Base-by-base conservation (phyloP, 2,888 invertebrate species). In the Thelaira solivaga region DNA sequence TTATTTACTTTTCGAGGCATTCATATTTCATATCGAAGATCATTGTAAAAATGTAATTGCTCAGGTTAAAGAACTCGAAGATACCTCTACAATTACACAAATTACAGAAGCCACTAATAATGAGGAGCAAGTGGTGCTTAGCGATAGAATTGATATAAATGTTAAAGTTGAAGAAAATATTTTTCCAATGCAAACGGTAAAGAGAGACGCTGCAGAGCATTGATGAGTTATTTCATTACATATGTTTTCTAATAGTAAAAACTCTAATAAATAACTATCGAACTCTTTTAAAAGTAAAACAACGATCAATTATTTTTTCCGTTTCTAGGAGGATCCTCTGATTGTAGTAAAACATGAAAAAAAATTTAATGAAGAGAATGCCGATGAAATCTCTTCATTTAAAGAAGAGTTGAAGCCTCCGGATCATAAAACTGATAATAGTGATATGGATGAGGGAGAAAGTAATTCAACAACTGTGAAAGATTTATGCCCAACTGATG, bases 1-100 rank as follows among this genome's bases (percentile, higher is more conserved):
- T 16, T 79, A 76, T 49, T 45, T 76, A 16, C 22, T 76, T 6
- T 61, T 79, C 45, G 80, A 80, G 20, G 59, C 74, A 13, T 79
- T 80, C 18, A 67, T 76, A 13, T 71, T 49, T 22, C 80, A 80
- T 31, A 65, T 80, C 8, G 76, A 79, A 22, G 72, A 51, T 45
- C 67, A 68, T 45, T 67, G 67, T 24, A 67, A 61, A 61, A 53
- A 45, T 61, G 11, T 16, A 24, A 39, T 61, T 39, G 6, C 53
- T n/a, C n/a, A n/a, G n/a, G n/a, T n/a, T n/a, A n/a, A n/a, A n/a
- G n/a, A n/a, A n/a, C n/a, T n/a, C n/a, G n/a, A n/a, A n/a, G n/a
- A n/a, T n/a, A n/a, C 34, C 4, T 6, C 5, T 18, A 18, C 13
- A 26, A 29, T 16, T 39, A 4, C 11, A 11, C 16, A 22, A 22